Conservation (phyloP, 1,140 invertebrate species). For the Saccostrea glomerata region DNA sequence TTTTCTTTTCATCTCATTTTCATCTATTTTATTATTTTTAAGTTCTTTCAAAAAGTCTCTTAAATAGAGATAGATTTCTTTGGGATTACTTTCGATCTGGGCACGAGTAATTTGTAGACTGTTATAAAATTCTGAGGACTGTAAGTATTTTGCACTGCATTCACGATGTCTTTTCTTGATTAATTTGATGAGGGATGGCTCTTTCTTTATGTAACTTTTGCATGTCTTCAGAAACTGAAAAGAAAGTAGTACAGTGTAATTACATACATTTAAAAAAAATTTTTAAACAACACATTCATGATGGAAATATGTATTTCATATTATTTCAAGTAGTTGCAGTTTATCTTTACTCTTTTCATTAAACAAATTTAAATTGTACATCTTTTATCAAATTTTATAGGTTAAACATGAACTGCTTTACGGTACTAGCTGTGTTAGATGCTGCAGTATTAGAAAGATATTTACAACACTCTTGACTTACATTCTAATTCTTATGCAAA, state of each 20-base stretch:
- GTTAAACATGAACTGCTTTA: too few relatives aligned
- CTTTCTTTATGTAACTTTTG: constrained; percentile 58
- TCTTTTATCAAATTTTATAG: too few relatives aligned
- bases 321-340: too few relatives aligned
- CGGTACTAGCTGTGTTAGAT: too few relatives aligned
- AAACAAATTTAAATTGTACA: too few relatives aligned
- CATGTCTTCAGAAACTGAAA: constrained; percentile 68
- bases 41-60: constrained; percentile 68
- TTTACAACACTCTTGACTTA: too few relatives aligned
- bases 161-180: constrained; percentile 65
- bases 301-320: too few relatives aligned
- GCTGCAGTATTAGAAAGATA: too few relatives aligned
- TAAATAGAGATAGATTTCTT: constrained; percentile 66
- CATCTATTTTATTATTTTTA: constrained; percentile 53
- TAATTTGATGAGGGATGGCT: constrained; percentile 60
- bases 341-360: too few relatives aligned
- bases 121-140: constrained; percentile 60
- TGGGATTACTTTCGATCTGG: constrained; percentile 63
- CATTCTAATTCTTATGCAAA: too few relatives aligned
- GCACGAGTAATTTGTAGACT: constrained; percentile 54
- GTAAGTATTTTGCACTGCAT: constrained; percentile 57
- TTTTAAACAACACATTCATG: not conserved
- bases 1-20: constrained; percentile 15
- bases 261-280: not conserved
- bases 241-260: not conserved